Evolutionary conservation across 2,113 vertebrate species (phyloP).

Genomic region (Ia io): DNA sequence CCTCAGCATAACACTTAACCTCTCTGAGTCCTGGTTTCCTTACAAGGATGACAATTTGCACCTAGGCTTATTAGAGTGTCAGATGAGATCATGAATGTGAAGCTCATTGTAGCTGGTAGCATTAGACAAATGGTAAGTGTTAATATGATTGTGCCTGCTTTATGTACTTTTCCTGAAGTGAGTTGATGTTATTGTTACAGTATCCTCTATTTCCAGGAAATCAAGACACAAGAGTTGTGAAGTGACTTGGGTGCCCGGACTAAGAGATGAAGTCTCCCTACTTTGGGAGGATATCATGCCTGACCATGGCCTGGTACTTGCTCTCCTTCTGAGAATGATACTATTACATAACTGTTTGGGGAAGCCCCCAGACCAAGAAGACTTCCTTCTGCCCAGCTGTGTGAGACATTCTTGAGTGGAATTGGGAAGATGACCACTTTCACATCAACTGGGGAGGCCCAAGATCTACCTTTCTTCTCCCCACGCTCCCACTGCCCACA

Average conservation of each 20-base stretch:
- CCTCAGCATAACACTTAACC: background rate
- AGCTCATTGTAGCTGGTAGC: background rate
- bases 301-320: background rate
- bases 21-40: background rate
- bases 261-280: accelerated
- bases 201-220: background rate
- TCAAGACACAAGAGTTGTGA: background rate
- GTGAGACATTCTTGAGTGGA: background rate
- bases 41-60: background rate
- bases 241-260: accelerated
- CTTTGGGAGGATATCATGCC: background rate
- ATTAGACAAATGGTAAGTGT: background rate
- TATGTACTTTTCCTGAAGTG: background rate
- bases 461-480: background rate
- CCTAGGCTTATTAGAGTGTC: background rate
- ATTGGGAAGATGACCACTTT: background rate
- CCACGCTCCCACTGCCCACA: background rate
- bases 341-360: background rate
- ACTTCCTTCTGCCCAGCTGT: background rate
- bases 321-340: background rate
- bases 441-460: background rate
- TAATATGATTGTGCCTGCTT: background rate
- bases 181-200: background rate
- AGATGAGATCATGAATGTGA: background rate
- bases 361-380: background rate